Percentiles rank a stretch among this genome's conserved stretches.
phyloP scores from a whole-genome alignment of 2,888 invertebrate species.

The Drosophila parthenogenetica region DNA sequence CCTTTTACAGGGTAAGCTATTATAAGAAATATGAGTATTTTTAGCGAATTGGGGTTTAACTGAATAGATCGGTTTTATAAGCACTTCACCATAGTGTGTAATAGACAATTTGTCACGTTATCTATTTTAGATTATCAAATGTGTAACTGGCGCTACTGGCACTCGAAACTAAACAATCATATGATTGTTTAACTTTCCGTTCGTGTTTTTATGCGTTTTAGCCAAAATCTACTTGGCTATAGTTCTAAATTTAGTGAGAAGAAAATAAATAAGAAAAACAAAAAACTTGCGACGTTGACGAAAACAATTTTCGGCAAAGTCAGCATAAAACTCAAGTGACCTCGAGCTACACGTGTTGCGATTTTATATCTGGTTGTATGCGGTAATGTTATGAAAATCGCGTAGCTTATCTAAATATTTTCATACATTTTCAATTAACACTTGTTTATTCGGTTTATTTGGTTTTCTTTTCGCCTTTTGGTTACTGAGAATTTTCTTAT shows the following conservation, averaged over 20 bases:
- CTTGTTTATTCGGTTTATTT: conserved; percentile 26
- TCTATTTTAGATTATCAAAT: conserved; percentile 19
- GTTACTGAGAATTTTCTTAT: conserved; percentile 30
- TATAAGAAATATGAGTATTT: not conserved
- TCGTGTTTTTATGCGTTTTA: conserved; percentile 7
- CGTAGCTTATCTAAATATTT: conserved; percentile 40
- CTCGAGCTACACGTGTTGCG: conserved; percentile 61
- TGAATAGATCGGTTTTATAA: conserved; percentile 15
- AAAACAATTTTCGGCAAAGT: conserved; percentile 46
- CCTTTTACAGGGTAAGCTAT: conserved; percentile 28
- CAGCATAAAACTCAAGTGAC: conserved; percentile 36
- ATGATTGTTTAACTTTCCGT: conserved; percentile 5
- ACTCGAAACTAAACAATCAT: conserved; percentile 17
- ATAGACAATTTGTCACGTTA: conserved; percentile 17
- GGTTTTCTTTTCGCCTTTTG: conserved; percentile 10
- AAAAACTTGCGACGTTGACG: conserved; percentile 27
- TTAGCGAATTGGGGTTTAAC: not conserved
- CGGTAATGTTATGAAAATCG: conserved; percentile 29
- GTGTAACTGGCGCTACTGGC: conserved; percentile 14
- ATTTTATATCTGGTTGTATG: conserved; percentile 24
- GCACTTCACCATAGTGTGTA: conserved; percentile 4
- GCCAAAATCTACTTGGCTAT: conserved; percentile 3
- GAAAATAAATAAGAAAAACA: conserved; percentile 4
- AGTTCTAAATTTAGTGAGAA: conserved; percentile 39
- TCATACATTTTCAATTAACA: conserved; percentile 71